Conservation (phyloP, 1,140 invertebrate species). For the Olivierus martensii region DNA sequence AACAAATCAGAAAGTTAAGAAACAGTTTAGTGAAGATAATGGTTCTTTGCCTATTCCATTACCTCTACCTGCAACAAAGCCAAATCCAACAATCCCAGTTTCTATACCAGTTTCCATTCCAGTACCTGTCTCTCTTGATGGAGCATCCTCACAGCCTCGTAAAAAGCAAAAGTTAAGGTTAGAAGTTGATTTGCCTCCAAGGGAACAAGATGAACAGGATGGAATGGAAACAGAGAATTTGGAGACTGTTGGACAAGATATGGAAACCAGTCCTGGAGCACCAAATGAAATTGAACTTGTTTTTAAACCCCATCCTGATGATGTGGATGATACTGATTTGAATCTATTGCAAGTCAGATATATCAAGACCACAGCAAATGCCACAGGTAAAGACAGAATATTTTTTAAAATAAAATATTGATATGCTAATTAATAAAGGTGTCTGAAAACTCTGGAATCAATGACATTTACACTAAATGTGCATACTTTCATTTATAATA, state of each 20-base stretch:
- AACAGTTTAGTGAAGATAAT: slow-evolving; percentile 30
- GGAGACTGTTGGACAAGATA: slow-evolving; percentile 24
- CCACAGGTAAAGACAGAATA: slow-evolving; percentile 12
- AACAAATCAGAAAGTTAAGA: slow-evolving; percentile 49
- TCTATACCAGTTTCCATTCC: no score
- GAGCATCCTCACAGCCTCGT: slow-evolving; percentile 6
- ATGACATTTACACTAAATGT: no score
- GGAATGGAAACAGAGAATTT: slow-evolving; percentile 13
- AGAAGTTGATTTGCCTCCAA: slow-evolving; percentile 16
- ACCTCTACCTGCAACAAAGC: background rate
- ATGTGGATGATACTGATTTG: slow-evolving; percentile 27
- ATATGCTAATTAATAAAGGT: no score
- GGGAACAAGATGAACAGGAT: slow-evolving; percentile 16
- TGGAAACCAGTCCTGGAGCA: slow-evolving; percentile 18
- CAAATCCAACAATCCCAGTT: no score
- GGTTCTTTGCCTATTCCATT: background rate
- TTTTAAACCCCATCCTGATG: slow-evolving; percentile 87
- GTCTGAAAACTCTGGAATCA: no score
- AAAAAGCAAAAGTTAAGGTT: slow-evolving; percentile 16
- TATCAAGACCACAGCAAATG: slow-evolving; percentile 21
- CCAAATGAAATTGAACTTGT: slow-evolving; percentile 79
- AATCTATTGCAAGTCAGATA: slow-evolving; percentile 16
- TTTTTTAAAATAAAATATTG: no score
- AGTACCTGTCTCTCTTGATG: no score
- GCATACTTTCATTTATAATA: no score